Evolutionary conservation across 2,888 invertebrate species (phyloP).

Genomic region (Amiota mariae): DNA sequence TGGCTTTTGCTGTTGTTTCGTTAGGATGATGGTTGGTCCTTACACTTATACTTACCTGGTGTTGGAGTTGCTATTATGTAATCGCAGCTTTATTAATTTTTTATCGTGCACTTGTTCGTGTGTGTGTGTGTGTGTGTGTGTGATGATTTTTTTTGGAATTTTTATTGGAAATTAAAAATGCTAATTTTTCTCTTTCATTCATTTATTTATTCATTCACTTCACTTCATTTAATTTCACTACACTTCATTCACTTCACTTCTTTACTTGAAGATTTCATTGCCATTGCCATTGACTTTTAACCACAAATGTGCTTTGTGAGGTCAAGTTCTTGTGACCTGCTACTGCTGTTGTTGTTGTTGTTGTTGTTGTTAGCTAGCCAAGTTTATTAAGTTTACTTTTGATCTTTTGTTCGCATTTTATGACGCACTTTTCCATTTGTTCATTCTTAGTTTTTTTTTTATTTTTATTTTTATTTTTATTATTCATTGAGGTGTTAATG

Average conservation of each 20-base stretch:
- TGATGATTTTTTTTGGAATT: slow-evolving; percentile 61
- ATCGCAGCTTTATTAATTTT: slow-evolving; percentile 67
- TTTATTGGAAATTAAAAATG: slow-evolving; percentile 67
- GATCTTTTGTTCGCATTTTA: slow-evolving; percentile 46
- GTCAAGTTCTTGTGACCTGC: no score
- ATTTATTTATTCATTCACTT: background rate
- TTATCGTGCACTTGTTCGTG: slow-evolving; percentile 58
- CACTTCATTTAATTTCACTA: background rate
- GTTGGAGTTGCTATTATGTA: slow-evolving; percentile 42
- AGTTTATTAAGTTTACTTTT: slow-evolving; percentile 59
- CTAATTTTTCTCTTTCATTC: slow-evolving; percentile 50
- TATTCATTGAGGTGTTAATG: slow-evolving; percentile 63
- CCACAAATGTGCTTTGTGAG: slow-evolving; percentile 23
- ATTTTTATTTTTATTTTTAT: no score
- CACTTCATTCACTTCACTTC: slow-evolving; percentile 18
- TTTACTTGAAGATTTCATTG: slow-evolving; percentile 1
- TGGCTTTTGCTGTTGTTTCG: background rate
- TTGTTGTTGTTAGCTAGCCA: slow-evolving; percentile 29
- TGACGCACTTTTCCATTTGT: background rate
- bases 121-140: slow-evolving; percentile 50
- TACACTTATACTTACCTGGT: background rate
- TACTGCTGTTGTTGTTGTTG: background rate
- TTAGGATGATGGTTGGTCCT: no score
- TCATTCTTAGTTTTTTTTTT: slow-evolving; percentile 37
- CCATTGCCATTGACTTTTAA: slow-evolving; percentile 9